Conservation (phyloP, 92 coral and sea anemone species). For the Porites cylindrica region DNA sequence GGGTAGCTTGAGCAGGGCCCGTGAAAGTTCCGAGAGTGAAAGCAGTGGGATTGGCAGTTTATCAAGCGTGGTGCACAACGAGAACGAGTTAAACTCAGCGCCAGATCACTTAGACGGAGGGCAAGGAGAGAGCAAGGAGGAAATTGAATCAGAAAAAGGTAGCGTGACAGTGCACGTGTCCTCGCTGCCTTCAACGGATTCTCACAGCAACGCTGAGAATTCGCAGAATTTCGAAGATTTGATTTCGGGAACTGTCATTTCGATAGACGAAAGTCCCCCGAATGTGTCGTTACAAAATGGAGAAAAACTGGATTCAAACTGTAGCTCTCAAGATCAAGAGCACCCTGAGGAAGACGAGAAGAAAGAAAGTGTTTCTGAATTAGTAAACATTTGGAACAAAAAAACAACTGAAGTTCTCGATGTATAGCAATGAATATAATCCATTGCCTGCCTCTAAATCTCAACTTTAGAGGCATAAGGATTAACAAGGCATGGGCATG, state of each 20-base stretch:
- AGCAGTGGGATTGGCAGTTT: slow-evolving; percentile 13
- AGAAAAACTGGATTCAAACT: not conserved
- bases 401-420: slow-evolving; percentile 6
- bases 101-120: not conserved
- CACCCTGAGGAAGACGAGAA: slow-evolving; percentile 28
- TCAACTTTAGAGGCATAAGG: not conserved
- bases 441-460: not conserved
- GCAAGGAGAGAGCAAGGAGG: not conserved
- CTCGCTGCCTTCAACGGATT: not conserved
- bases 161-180: not conserved
- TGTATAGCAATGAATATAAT: not conserved
- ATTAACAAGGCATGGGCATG: not conserved
- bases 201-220: not conserved
- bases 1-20: not conserved
- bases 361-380: slow-evolving; percentile 26
- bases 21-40: slow-evolving; percentile 22
- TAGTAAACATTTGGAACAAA: slow-evolving; percentile 31
- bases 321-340: slow-evolving; percentile 12
- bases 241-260: not conserved
- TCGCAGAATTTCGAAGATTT: slow-evolving; percentile 23
- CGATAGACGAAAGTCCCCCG: not conserved
- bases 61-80: not conserved
- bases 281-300: not conserved
- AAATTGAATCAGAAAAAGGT: not conserved
- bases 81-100: slow-evolving; percentile 7